phyloP scores from a whole-genome alignment of 1,140 invertebrate genomes.

The Mactra quadrangularis region DNA sequence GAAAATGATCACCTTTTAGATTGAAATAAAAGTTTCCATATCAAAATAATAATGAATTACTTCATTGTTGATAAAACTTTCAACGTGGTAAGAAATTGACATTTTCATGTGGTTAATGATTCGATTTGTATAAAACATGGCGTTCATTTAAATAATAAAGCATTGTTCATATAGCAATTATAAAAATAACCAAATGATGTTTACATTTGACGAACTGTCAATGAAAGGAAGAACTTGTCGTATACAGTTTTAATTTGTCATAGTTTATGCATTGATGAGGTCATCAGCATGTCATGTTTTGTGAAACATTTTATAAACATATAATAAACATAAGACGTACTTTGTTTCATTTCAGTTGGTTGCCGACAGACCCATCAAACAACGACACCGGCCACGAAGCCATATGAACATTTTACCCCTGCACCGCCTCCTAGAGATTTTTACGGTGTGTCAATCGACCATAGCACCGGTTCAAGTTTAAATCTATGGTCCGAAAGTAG shows the following conservation, averaged over 20 bases:
- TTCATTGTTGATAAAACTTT: too few species aligned
- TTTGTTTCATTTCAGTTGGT: conserved; percentile 30
- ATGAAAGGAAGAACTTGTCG: too few species aligned
- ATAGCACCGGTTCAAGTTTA: conserved; percentile 20
- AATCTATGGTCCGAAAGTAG: too few species aligned
- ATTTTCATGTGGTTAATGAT: too few species aligned
- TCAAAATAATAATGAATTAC: too few species aligned
- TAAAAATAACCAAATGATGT: too few species aligned
- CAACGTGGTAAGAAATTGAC: too few species aligned
- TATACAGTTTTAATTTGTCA: not conserved
- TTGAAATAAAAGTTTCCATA: too few species aligned
- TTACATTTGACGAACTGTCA: not conserved
- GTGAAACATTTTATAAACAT: not conserved
- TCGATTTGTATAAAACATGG: not conserved
- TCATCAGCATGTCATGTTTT: not conserved
- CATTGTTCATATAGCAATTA: not conserved
- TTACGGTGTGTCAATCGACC: not conserved
- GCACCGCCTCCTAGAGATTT: conserved; percentile 5
- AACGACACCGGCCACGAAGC: conserved; percentile 5
- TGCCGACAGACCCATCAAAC: conserved; percentile 8
- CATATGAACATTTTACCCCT: conserved; percentile 16
- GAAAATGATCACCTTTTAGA: too few species aligned
- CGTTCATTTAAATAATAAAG: not conserved
- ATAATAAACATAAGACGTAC: not conserved
- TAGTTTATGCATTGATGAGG: not conserved